Evolutionary conservation across 2,113 vertebrate genomes (phyloP).

Genomic region (Oreochromis aureus): DNA sequence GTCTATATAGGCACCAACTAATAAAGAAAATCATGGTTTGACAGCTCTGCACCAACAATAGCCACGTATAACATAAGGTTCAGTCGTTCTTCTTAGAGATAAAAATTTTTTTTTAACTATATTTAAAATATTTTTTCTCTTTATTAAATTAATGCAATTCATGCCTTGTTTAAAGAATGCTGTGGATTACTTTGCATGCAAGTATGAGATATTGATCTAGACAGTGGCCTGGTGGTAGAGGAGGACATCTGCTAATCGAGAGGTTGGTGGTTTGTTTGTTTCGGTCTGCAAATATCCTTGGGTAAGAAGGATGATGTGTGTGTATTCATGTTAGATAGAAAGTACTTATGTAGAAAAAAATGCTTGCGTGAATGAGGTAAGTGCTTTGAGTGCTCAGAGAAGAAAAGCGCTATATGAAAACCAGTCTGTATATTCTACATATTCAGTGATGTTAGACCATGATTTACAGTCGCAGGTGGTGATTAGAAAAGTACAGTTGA

Average conservation of each 20-base stretch:
- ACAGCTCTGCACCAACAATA: neutral
- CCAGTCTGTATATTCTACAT: neutral
- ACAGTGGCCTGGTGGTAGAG: neutral
- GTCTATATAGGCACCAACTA: neutral
- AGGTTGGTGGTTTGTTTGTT: neutral
- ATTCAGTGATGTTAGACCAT: neutral
- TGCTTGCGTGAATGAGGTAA: neutral
- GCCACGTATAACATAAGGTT: neutral
- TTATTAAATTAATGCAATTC: neutral
- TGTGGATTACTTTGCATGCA: neutral
- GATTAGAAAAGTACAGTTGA: neutral
- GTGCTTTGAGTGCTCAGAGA: neutral
- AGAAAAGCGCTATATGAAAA: neutral
- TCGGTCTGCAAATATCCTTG: fast-evolving
- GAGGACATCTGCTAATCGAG: neutral
- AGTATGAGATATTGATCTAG: neutral
- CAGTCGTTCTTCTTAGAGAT: neutral
- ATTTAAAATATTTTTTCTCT: neutral
- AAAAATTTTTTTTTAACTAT: neutral
- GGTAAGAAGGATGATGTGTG: neutral
- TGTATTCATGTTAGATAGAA: neutral
- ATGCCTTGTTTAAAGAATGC: neutral
- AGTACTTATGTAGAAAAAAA: neutral
- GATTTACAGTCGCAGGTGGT: neutral
- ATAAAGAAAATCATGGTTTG: neutral